A percentile compares a stretch with the other conserved stretches of the same genome.
These are phyloP conservation scores for Drosophila peninsularis DNA, from an alignment of 2,888 invertebrate species.

Conservation along the genomic window DNA sequence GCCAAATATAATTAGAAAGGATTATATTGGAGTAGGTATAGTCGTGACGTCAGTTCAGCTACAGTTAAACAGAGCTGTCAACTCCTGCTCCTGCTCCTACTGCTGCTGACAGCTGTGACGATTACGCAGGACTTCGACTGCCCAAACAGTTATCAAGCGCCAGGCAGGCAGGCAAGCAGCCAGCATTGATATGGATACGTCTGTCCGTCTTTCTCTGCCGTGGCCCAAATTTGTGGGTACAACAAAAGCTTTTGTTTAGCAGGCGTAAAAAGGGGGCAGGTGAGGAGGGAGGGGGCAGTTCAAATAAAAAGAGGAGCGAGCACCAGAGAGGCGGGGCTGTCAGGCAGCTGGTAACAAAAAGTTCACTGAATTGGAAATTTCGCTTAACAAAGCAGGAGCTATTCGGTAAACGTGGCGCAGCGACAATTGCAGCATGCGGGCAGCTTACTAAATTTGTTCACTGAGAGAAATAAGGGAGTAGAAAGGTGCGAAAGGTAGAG, in stretches of 20 bases:
- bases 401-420: neutral
- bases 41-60: slow-evolving; percentile 11
- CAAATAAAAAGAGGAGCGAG: neutral
- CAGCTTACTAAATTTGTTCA: slow-evolving; percentile 20
- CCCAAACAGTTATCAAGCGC: slow-evolving; percentile 11
- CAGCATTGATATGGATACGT: slow-evolving; percentile 28
- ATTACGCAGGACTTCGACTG: slow-evolving; percentile 26
- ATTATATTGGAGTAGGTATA: neutral
- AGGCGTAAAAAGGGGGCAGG: slow-evolving; percentile 21
- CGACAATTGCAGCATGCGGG: slow-evolving; percentile 42
- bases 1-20: neutral
- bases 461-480: slow-evolving; percentile 2
- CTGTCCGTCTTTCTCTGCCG: slow-evolving; percentile 2
- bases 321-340: slow-evolving; percentile 1
- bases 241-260: slow-evolving; percentile 53
- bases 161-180: slow-evolving; percentile 26
- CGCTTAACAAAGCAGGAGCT: slow-evolving; percentile 57
- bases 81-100: neutral
- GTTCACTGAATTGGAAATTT: slow-evolving; percentile 78
- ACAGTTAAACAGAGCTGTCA: slow-evolving; percentile 11
- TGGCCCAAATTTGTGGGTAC: slow-evolving; percentile 29
- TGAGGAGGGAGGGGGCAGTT: slow-evolving; percentile 3
- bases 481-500: too few species aligned
- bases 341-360: slow-evolving; percentile 62
- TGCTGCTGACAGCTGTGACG: slow-evolving; percentile 23